Evolutionary conservation across 2,797 vertebrate genomes (phyloP), one percentile per base, ranked within the genome.

Genomic region (Mormyrus hasselquistii): DNA sequence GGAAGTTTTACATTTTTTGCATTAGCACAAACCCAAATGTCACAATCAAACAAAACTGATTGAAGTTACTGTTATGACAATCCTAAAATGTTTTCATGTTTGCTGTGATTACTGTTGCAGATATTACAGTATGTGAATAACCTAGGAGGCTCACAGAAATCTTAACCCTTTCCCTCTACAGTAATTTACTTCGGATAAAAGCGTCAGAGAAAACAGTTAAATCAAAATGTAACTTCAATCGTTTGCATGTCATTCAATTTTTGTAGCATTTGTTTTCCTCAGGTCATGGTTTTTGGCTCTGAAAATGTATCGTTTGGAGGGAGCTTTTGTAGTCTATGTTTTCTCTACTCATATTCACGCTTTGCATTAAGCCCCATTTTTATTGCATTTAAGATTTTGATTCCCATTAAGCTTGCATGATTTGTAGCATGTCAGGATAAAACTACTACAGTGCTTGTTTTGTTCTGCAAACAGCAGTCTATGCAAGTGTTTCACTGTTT

Each of bases 401-500:
- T 53, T 86, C 49, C 22, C 50, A 22, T 14, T 53, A 52, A 52
- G 50, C 83, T 53, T 34, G 25, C 4, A 53, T 29, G 49, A 86
- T 86, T 53, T 86, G 49, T 49, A 53, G 83, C 49, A 86, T 50
- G 50, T 86, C 50, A 53, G 25, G 47, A 19, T 49, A 85, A 10
- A 29, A 12, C n/a, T 22, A 2, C 25, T 22, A 25, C 83, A 85
- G 50, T 50, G 49, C 50, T 85, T 50, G 14, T 14, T 50, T 82
- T 82, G 38, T 82, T 82, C 76, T 47, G 76, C 41, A 76, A 47
- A 22, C 76, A 44, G 41, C 41, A 44, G 12, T 1, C 41, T 82
- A 41, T 44, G 2, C 90, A 90, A 65, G 69, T 88, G 53, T 90
- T 91, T 76, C 86, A 90, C 41, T 47, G 44, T 94, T 91, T 49